Base-by-base conservation (phyloP, 1,140 invertebrate genomes). In the Drosophila leontia region DNA sequence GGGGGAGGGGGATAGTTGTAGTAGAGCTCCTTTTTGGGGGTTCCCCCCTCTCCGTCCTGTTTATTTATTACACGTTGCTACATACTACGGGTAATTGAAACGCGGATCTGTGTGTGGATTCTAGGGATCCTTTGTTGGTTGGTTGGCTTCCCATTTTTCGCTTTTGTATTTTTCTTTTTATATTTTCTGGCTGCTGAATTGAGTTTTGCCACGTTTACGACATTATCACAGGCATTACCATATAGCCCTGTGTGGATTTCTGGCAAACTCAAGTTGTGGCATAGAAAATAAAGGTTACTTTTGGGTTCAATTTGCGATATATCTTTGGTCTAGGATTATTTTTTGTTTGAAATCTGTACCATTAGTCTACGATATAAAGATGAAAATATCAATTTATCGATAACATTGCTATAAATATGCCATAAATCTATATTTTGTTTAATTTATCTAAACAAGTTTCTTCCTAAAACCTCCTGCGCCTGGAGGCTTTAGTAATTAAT, bases 31-130 rank as follows among this genome's bases (percentile, higher is more conserved):
- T 19, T 53, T 53, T 53, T 8, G 13, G 58, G 65, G 41, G 13
- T 7, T 12, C 32, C 68, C 53, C 75, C 55, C 41, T 11, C 6
- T 12, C 65, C 45, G 1, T 12, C 45, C 34, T 56, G 53, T 75
- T 74, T 72, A 79, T 74, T 79, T 78, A 80, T 80, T 80, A 51
- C 69, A 56, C 53, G 13, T 39, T 56, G 77, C 47, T 42, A 51
- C 50, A 35, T 58, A 45, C 58, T 74, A 68, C 77, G 77, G 63
- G 50, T 80, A 81, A 81, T 80, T 80, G 78, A 74, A 80, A 80
- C 69, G 78, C 61, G 78, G 11, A 6, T 32, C 48, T 51, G 13
- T 57, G 42, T 55, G 19, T 34, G 39, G 41, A 56, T 56, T 34
- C 34, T 57, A 15, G 15, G 4, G 4, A 23, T 29, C 51, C 51